Percentiles rank a stretch among this genome's conserved stretches.
phyloP scores from a whole-genome alignment of 1,140 invertebrate species.

The Drosophila lacertosa region DNA sequence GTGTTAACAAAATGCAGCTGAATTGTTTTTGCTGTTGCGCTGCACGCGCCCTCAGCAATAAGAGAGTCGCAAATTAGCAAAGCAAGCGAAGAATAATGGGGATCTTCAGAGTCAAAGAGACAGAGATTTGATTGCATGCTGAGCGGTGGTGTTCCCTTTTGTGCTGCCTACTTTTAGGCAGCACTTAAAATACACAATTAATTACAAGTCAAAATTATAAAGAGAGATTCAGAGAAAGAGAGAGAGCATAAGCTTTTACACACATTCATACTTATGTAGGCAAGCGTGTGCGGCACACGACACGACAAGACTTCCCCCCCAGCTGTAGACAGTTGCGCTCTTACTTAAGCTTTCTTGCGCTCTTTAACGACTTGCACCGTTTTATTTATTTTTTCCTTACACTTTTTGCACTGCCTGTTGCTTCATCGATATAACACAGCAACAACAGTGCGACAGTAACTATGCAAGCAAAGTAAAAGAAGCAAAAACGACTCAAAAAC shows the following conservation, averaged over 20 bases:
- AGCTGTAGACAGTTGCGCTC: neutral
- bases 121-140: constrained; percentile 9
- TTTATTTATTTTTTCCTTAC: constrained; percentile 15
- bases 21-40: constrained; percentile 20
- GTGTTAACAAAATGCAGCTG: constrained; percentile 39
- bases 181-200: neutral
- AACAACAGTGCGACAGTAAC: constrained; percentile 14
- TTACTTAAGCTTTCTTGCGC: constrained; percentile 6
- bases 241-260: neutral
- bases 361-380: constrained; percentile 12
- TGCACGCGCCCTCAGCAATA: constrained; percentile 35
- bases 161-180: constrained; percentile 68
- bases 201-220: neutral
- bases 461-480: constrained; percentile 14
- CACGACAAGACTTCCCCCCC: neutral
- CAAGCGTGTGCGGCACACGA: neutral
- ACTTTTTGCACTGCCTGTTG: constrained; percentile 54
- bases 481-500: constrained; percentile 36
- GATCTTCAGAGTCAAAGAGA: neutral
- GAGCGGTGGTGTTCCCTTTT: constrained; percentile 10
- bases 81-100: constrained; percentile 22
- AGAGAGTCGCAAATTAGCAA: constrained; percentile 42
- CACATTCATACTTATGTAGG: neutral
- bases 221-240: constrained; percentile 10
- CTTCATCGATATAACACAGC: constrained; percentile 51